A percentile compares a stretch with the other conserved stretches of the same genome.
These are phyloP conservation scores for Harpalus rufipes DNA, from an alignment of 2,888 invertebrate species.

Conservation along the genomic window DNA sequence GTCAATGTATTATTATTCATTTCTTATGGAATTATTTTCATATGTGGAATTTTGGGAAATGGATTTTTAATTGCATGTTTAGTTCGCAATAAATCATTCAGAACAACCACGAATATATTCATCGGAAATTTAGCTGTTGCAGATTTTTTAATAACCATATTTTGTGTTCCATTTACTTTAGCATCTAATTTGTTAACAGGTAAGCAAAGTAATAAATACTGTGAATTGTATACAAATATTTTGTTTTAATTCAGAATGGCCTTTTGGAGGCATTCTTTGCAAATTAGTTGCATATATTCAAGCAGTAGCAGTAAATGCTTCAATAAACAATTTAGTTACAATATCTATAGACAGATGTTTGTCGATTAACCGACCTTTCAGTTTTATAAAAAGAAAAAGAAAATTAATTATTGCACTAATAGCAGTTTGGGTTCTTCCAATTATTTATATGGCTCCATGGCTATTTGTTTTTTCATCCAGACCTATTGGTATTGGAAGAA, in stretches of 20 bases:
- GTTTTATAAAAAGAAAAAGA: slow-evolving; percentile 32
- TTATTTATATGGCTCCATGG: slow-evolving; percentile 50
- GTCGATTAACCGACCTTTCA: slow-evolving; percentile 48
- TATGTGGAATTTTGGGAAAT: slow-evolving; percentile 50
- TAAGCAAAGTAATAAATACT: slow-evolving; percentile 11
- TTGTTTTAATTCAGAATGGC: slow-evolving; percentile 53
- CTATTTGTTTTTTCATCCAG: slow-evolving; percentile 52
- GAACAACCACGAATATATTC: slow-evolving; percentile 60
- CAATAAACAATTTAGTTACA: slow-evolving; percentile 57
- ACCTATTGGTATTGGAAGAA: slow-evolving; percentile 4
- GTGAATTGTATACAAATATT: not conserved
- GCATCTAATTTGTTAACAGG: slow-evolving; percentile 45
- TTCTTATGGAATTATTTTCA: slow-evolving; percentile 52
- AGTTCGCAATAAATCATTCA: slow-evolving; percentile 17
- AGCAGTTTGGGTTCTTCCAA: slow-evolving; percentile 37
- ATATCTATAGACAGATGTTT: slow-evolving; percentile 56
- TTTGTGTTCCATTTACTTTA: slow-evolving; percentile 59
- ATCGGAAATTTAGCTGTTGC: slow-evolving; percentile 58
- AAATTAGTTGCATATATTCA: slow-evolving; percentile 55
- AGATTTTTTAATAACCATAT: slow-evolving; percentile 49
- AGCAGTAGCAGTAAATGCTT: slow-evolving; percentile 58
- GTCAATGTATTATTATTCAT: slow-evolving; percentile 37
- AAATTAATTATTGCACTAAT: slow-evolving; percentile 21
- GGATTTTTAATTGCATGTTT: slow-evolving; percentile 44
- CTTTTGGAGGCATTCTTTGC: slow-evolving; percentile 48